Conservation (phyloP, 2,888 invertebrate species). For the Hydrotaea cyrtoneurina region DNA sequence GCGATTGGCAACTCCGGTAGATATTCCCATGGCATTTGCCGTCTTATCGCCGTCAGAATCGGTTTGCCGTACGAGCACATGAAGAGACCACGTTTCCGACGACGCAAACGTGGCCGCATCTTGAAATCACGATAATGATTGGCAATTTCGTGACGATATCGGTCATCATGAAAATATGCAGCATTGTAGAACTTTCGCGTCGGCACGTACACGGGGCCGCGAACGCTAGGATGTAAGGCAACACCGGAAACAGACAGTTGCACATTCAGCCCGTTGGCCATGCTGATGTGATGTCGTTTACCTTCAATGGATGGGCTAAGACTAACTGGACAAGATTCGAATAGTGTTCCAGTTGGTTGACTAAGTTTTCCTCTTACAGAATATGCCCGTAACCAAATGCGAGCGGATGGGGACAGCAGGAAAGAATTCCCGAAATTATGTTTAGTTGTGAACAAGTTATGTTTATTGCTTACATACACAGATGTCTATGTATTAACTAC, state of each 20-base stretch:
- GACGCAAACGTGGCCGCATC: constrained; percentile 58
- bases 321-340: constrained; percentile 38
- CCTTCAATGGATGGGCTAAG: constrained; percentile 44
- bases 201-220: constrained; percentile 69
- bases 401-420: neutral
- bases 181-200: constrained; percentile 73
- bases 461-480: constrained; percentile 24
- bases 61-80: constrained; percentile 47
- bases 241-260: constrained; percentile 71
- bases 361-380: too few relatives aligned
- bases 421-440: neutral
- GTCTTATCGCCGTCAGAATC: neutral
- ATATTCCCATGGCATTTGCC: constrained; percentile 55
- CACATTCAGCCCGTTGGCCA: constrained; percentile 40
- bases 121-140: constrained; percentile 79
- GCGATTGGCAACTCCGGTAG: constrained; percentile 73
- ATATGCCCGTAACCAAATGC: too few relatives aligned
- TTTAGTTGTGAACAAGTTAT: constrained; percentile 17
- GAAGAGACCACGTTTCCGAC: constrained; percentile 42
- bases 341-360: neutral
- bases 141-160: constrained; percentile 77
- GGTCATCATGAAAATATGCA: constrained; percentile 64
- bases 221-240: constrained; percentile 68
- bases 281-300: constrained; percentile 38
- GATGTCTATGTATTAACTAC: neutral